A percentile compares a stretch with the other conserved stretches of the same genome.
Conservation (phyloP, 2,113 vertebrate genomes). For the Plotosus lineatus region DNA sequence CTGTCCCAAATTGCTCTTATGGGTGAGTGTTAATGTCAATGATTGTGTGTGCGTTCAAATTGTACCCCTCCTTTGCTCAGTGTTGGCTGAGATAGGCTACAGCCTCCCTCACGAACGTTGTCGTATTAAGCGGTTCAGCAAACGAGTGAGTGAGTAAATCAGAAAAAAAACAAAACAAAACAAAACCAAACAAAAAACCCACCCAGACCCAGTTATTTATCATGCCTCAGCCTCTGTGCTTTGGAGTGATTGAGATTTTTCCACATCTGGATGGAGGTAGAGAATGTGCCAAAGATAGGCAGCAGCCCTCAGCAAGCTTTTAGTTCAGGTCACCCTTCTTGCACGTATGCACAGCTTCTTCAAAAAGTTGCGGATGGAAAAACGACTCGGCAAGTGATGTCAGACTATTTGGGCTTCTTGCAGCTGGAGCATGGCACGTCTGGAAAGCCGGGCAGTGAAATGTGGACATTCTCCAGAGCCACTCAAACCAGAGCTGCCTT, state of each 20-base stretch:
- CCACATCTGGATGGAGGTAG: constrained; percentile 1
- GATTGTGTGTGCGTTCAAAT: no score
- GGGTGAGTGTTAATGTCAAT: no score
- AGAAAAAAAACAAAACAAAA: background rate
- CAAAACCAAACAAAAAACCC: no score
- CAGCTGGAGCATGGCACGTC: constrained; percentile 51
- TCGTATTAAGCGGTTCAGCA: no score
- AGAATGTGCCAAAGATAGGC: background rate
- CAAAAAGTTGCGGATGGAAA: constrained; percentile 38
- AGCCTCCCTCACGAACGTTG: no score
- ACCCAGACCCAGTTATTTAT: no score
- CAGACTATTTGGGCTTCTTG: constrained; percentile 63
- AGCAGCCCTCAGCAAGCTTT: background rate
- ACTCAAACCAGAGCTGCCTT: constrained; percentile 28
- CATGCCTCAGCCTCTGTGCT: background rate
- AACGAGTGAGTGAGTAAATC: no score
- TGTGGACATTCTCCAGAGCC: constrained; percentile 61
- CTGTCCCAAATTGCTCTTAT: no score
- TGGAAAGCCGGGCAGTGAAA: constrained; percentile 39
- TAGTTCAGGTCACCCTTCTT: background rate
- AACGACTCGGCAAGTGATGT: constrained; percentile 61
- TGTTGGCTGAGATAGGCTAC: no score
- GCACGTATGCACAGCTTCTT: background rate
- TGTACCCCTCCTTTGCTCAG: no score
- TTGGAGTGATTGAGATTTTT: background rate